Evolutionary conservation across 23 tunicate genomes (phyloP).

Genomic region (Trididemnum nubilum): DNA sequence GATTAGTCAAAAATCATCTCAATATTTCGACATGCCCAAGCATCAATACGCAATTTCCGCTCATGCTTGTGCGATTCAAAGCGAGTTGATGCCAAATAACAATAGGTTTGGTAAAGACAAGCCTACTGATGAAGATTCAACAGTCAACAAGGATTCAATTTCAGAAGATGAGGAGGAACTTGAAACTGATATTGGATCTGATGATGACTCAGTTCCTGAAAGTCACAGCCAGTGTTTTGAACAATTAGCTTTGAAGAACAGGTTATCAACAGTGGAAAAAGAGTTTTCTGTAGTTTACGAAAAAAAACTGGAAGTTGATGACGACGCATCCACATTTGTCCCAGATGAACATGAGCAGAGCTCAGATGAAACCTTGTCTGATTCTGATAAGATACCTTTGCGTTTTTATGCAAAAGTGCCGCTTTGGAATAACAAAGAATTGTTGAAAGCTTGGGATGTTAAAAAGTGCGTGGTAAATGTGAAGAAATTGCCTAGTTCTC

Average conservation of each 20-base stretch:
- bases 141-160: too few species aligned
- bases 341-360: background rate
- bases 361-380: background rate
- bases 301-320: background rate
- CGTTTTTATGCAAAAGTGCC: conserved; percentile 6
- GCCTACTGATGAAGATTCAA: background rate
- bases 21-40: too few species aligned
- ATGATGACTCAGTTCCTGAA: background rate
- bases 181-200: background rate
- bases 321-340: background rate
- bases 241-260: too few species aligned
- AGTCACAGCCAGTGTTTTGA: background rate
- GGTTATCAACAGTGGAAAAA: too few species aligned
- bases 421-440: background rate
- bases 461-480: background rate
- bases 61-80: too few species aligned
- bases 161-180: too few species aligned
- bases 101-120: background rate
- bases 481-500: background rate
- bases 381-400: background rate
- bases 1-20: too few species aligned
- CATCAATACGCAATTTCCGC: too few species aligned
- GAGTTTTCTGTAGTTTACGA: background rate
- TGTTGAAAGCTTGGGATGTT: background rate
- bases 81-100: too few species aligned